A percentile compares a stretch with the other conserved stretches of the same genome.
phyloP scores from a whole-genome alignment of 2,113 vertebrate genomes.

The Rafetus swinhoei region DNA sequence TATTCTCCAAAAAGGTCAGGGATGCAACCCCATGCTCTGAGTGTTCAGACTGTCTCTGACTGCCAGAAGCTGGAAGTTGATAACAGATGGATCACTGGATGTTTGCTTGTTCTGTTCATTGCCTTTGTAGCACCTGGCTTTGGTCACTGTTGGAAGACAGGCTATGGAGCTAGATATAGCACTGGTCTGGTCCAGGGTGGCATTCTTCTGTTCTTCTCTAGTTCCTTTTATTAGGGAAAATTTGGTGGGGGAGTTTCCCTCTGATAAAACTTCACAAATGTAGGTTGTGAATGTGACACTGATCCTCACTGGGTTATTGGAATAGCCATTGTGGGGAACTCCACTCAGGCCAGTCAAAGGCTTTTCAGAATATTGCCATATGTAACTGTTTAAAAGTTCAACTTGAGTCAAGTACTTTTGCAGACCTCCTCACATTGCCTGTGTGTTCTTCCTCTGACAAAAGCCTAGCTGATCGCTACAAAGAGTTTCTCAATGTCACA shows the following conservation, averaged over 20 bases:
- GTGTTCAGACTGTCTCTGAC: not conserved
- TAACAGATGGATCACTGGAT: not conserved
- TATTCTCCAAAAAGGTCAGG: not conserved
- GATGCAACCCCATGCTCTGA: not conserved
- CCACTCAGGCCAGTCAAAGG: constrained; percentile 13
- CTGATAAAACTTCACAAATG: not conserved
- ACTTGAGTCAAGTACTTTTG: constrained; percentile 40
- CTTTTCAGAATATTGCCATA: not conserved
- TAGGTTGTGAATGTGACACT: not conserved
- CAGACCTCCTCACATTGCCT: not conserved
- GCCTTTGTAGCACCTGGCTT: not conserved
- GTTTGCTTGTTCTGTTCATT: not conserved
- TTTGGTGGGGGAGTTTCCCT: not conserved
- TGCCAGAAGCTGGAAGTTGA: not conserved
- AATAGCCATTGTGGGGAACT: not conserved
- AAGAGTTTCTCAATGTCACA: constrained; percentile 9
- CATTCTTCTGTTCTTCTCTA: constrained; percentile 3
- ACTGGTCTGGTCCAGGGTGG: not conserved
- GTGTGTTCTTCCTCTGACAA: not conserved
- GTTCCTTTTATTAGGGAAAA: constrained; percentile 13
- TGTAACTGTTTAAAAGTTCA: not conserved
- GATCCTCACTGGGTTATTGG: constrained; percentile 36
- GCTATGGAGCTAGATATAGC: not conserved
- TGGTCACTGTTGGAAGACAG: not conserved
- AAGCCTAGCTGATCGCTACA: not conserved